Conservation (phyloP, 2,797 vertebrate species). For the Rhabdomys pumilio region DNA sequence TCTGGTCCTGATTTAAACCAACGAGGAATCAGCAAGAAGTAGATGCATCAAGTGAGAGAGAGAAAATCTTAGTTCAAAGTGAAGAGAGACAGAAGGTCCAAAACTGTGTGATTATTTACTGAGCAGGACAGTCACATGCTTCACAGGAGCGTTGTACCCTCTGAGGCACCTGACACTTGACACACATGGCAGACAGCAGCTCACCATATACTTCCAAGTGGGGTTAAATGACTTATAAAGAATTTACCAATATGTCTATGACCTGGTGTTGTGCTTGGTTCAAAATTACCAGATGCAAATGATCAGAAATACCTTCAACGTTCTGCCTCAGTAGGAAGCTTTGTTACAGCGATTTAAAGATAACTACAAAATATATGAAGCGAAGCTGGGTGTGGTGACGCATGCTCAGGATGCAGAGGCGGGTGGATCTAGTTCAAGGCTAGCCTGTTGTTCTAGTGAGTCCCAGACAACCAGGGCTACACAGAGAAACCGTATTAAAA, state of each 20-base stretch:
- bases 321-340: rapidly evolving
- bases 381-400: neutral
- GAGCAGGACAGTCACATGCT: neutral
- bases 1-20: slow-evolving; percentile 42
- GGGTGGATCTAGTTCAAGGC: neutral
- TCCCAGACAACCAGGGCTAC: neutral
- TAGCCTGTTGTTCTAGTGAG: neutral
- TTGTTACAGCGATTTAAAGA: slow-evolving; percentile 35
- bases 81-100: neutral
- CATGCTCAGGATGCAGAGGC: neutral
- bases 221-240: slow-evolving; percentile 2
- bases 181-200: neutral
- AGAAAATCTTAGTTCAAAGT: neutral
- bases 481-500: neutral
- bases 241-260: neutral
- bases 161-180: neutral
- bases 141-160: rapidly evolving
- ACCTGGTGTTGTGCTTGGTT: neutral
- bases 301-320: neutral
- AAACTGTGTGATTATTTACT: neutral
- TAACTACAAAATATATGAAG: slow-evolving; percentile 35
- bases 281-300: neutral
- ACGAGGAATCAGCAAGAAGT: neutral
- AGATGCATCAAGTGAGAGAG: neutral
- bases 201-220: neutral